Evolutionary conservation across 2,888 invertebrate species (phyloP).

Genomic region (Nemoura dubitans): DNA sequence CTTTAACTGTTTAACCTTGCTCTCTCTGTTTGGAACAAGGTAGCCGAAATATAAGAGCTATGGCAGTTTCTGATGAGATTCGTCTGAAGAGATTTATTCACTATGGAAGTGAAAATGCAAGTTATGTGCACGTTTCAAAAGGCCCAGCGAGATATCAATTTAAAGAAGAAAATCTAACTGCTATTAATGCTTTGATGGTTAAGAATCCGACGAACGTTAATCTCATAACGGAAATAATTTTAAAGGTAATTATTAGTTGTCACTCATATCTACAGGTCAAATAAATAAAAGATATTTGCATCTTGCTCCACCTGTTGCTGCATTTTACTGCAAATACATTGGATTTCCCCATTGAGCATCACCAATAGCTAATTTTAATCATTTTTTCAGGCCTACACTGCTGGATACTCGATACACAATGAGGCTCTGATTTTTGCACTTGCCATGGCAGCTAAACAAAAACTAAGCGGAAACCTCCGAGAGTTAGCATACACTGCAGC

Average conservation of each 20-base stretch:
- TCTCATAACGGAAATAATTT: constrained; percentile 56
- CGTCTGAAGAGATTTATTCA: constrained; percentile 64
- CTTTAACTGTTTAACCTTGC: no score
- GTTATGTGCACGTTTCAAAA: constrained; percentile 64
- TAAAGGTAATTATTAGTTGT: constrained; percentile 54
- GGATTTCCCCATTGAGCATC: no score
- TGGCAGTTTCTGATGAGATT: constrained; percentile 56
- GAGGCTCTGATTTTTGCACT: constrained; percentile 72
- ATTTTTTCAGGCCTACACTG: constrained; percentile 62
- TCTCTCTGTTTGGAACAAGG: background rate
- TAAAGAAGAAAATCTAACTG: constrained; percentile 55
- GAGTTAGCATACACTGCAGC: constrained; percentile 66
- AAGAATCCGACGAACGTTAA: constrained; percentile 51
- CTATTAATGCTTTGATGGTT: constrained; percentile 47
- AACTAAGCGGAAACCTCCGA: constrained; percentile 60
- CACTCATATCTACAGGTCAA: background rate
- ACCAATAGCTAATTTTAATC: background rate
- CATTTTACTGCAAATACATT: background rate
- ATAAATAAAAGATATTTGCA: no score
- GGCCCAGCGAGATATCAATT: constrained; percentile 61
- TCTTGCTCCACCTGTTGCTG: no score
- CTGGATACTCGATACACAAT: constrained; percentile 64
- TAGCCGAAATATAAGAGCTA: background rate
- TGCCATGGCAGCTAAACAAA: constrained; percentile 66
- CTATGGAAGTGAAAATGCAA: constrained; percentile 64